These are phyloP conservation scores for Hydropotes inermis DNA, from an alignment of 2,113 vertebrate species.

Conservation along the genomic window DNA sequence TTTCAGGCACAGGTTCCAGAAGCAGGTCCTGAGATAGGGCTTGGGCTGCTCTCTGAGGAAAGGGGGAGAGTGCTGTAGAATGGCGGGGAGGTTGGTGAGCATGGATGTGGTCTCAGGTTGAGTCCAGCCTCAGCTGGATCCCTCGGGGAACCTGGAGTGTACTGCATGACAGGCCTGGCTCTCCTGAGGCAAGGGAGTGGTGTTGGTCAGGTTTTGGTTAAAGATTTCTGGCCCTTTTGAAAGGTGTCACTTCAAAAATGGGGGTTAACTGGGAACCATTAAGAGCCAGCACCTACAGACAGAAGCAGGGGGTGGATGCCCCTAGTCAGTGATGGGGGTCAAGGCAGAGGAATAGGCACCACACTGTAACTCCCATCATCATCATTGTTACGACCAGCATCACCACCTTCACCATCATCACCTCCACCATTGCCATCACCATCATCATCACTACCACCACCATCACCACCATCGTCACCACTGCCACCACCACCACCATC, in stretches of 20 bases:
- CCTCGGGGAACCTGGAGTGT: accelerated
- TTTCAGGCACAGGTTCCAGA: neutral
- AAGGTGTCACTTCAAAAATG: too few species aligned
- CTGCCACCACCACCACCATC: accelerated
- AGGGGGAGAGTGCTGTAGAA: neutral
- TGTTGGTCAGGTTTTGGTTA: neutral
- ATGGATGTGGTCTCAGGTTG: neutral
- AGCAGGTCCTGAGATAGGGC: neutral
- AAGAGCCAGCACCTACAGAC: neutral
- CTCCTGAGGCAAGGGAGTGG: neutral
- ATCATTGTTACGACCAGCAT: neutral
- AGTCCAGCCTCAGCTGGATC: neutral
- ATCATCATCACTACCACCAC: accelerated
- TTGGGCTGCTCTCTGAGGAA: neutral
- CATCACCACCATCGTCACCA: accelerated
- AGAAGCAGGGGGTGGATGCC: neutral
- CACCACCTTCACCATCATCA: neutral
- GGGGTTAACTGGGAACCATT: neutral
- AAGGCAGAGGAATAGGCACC: too few species aligned
- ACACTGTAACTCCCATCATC: neutral
- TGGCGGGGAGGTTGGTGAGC: neutral
- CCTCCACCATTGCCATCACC: accelerated
- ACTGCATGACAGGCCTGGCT: accelerated
- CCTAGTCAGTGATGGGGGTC: neutral
- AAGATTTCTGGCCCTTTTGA: neutral